Evolutionary conservation across 2,797 vertebrate species (phyloP), one percentile per base, ranked within the genome.

Genomic region (Garrulus glandarius): DNA sequence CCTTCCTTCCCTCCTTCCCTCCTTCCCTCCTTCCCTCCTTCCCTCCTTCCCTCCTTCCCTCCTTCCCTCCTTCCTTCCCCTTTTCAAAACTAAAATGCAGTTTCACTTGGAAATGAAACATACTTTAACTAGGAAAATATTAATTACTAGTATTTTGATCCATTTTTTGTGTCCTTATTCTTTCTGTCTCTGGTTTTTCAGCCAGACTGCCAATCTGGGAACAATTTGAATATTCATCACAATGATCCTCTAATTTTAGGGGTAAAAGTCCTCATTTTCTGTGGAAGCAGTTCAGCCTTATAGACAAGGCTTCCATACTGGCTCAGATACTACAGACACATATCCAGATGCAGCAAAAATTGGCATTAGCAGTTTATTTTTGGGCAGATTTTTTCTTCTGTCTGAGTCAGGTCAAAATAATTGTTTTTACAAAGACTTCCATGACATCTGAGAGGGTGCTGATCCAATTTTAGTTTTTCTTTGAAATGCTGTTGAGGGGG

Each of bases 401-500:
- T 39, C 13, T 65, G 26, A 63, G 18, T 41, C 41, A 63, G n/a
- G 30, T 46, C 30, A 86, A 64, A 67, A 55, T n/a, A 64, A 41
- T 27, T 63, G 5, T 3, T 55, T 5, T 88, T 67, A 37, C 29
- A n/a, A 34, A 75, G 43, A 26, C 5, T 56, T 82, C 11, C 4
- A 9, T 21, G 15, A 43, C 29, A 43, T 57, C 18, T 46, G 27
- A 59, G n/a, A 61, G 8, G 9, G 4, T 49, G 26, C 1, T 59
- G 20, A n/a, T 71, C 60, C 20, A 55, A 5, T 29, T 78, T 85
- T 71, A 6, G 2, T 2, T 79, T 65, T 88, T 57, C 5, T 68
- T 87, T 50, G 23, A 57, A 81, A 41, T 26, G 4, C 2, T 41
- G 0, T 13, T 39, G 6, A 7, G 6, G 3, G 3, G 1, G 5